Evolutionary conservation across 2,113 vertebrate genomes (phyloP), one percentile per base, ranked within the genome.

Genomic region (Callithrix jacchus): DNA sequence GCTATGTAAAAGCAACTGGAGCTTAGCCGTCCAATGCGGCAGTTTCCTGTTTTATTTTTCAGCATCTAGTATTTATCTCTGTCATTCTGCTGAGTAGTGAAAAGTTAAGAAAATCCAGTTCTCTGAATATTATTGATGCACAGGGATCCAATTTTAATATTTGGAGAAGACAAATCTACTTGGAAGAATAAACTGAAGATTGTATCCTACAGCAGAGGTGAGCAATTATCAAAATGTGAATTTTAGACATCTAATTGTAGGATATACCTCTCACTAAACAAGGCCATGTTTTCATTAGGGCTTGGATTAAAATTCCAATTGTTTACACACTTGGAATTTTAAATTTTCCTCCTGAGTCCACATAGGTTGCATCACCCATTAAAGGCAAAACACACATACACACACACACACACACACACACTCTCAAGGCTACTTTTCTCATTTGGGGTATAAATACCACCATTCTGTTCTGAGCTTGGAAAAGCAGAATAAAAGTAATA

Each of bases 41-140:
- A 79, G 25, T 94, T 82, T 80, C 80, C 77, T 83, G 84, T 88
- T 95, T 91, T 95, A 89, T 93, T 98, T 95, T 86, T 96, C 73
- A 95, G 84, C 52, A 87, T 64, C 81, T 93, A 92, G 64, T 87
- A 64, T 87, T 96, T 92, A 73, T 89, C 54, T 95, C 25, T 93
- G 70, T 85, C 13, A 1, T 79, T 96, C 91, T 96, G 73, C 91
- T 95, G 80, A 94, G 77, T 86, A 93, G 47, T 86, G 9, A 74
- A 85, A 96, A 95, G 82, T 71, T 77, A 82, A 13, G 49, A 96
- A 73, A 97, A 97, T 66, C 87, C 74, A 94, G 87, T 92, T 96
- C 89, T 94, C 52, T 89, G 61, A 93, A 70, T 85, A 87, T 81
- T 95, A 95, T 61, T 95, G 79, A 68, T 82, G 73, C 56, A 87